Conservation (phyloP, 1,140 invertebrate genomes). For the Pogonomyrmex barbatus region DNA sequence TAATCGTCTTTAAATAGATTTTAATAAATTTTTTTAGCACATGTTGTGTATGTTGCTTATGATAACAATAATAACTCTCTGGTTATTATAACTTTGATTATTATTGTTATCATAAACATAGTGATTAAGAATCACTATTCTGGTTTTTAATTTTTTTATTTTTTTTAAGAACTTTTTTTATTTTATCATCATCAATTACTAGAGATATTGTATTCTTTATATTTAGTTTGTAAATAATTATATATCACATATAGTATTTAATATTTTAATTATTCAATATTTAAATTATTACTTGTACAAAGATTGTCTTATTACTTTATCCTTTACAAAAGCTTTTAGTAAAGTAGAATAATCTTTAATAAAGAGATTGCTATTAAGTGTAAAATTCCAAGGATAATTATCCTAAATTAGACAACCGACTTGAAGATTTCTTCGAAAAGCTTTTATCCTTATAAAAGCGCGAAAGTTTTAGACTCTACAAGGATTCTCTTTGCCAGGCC, state of each 20-base stretch:
- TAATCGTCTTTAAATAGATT: neutral
- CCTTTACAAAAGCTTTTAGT: neutral
- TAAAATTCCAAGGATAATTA: neutral
- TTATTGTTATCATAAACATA: too few species aligned
- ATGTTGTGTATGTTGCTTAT: neutral
- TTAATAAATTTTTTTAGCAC: neutral
- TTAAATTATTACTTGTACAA: neutral
- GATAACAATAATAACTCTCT: neutral
- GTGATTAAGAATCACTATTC: neutral
- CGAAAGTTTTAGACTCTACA: neutral
- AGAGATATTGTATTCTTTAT: neutral
- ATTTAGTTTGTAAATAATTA: neutral
- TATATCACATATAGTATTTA: neutral
- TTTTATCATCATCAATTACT: neutral
- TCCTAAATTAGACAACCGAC: neutral
- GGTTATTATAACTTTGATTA: too few species aligned
- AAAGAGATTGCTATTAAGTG: neutral
- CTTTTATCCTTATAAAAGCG: neutral
- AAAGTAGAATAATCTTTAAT: neutral
- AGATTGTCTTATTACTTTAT: neutral
- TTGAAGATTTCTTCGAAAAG: neutral
- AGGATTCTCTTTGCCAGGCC: neutral
- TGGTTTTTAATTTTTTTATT: neutral
- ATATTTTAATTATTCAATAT: slow-evolving; percentile 9
- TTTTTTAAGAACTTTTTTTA: neutral